phyloP scores from a whole-genome alignment of 2,888 invertebrate species.

The Microplitis deprimator region DNA sequence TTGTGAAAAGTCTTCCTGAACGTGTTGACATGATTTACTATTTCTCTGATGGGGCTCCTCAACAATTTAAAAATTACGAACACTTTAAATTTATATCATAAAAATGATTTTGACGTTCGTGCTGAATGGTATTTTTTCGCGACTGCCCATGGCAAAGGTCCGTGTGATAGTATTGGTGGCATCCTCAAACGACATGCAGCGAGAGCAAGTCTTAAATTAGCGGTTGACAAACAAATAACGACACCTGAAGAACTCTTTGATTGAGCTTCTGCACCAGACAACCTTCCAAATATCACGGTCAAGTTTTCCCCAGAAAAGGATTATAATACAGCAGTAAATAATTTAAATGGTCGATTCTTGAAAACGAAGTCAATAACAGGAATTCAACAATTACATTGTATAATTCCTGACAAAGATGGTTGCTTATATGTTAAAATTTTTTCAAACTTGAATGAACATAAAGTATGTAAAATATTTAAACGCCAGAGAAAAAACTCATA shows the following conservation, averaged over 20 bases:
- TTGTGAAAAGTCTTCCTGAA: no score
- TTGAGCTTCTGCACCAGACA: background rate
- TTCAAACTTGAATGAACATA: background rate
- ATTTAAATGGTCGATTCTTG: slow-evolving; percentile 5
- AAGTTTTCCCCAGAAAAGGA: slow-evolving; percentile 1
- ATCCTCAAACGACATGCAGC: slow-evolving; percentile 46
- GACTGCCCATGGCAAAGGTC: slow-evolving; percentile 41
- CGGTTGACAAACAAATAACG: slow-evolving; percentile 40
- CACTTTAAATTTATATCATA: background rate
- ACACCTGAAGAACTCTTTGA: background rate
- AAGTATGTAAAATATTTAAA: slow-evolving; percentile 19
- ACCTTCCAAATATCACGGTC: slow-evolving; percentile 8
- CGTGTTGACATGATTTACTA: no score
- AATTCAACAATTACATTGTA: slow-evolving; percentile 5
- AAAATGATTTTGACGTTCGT: slow-evolving; percentile 40
- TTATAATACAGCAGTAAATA: background rate
- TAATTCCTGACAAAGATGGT: slow-evolving; percentile 2
- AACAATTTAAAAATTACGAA: no score
- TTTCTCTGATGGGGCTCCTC: no score
- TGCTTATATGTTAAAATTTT: background rate
- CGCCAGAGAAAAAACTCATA: background rate
- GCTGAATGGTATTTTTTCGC: slow-evolving; percentile 45
- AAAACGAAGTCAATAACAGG: slow-evolving; percentile 9
- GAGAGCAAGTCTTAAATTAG: slow-evolving; percentile 42
- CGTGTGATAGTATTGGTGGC: slow-evolving; percentile 49